Evolutionary conservation across 2,888 invertebrate genomes (phyloP).

Genomic region (Mycogona germanica): DNA sequence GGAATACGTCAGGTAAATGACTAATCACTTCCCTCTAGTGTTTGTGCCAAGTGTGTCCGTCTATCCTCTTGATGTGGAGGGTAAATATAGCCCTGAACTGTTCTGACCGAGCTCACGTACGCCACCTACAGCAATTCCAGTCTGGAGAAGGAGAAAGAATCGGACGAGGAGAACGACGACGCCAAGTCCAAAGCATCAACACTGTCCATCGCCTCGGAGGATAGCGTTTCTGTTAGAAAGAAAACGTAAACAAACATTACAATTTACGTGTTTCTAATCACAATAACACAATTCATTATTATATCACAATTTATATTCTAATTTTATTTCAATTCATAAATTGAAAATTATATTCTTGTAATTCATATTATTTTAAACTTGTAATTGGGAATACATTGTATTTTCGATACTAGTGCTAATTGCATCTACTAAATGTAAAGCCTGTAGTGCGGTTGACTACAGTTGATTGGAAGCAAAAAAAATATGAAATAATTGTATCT

Average conservation of each 20-base stretch:
- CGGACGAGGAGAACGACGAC: constrained; percentile 61
- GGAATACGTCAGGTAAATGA: constrained; percentile 54
- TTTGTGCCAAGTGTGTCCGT: not conserved
- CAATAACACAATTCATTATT: not conserved
- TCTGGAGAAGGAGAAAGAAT: constrained; percentile 44
- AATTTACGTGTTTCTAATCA: not conserved
- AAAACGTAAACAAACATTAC: constrained; percentile 27
- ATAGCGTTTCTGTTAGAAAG: constrained; percentile 40
- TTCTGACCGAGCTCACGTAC: too few species aligned
- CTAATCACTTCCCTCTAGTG: too few species aligned
- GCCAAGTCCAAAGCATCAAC: constrained; percentile 42
- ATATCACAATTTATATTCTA: too few species aligned
- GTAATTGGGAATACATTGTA: not conserved
- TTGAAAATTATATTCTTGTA: too few species aligned
- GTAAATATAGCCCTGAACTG: not conserved
- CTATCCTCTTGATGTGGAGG: not conserved
- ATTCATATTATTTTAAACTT: too few species aligned
- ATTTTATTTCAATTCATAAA: too few species aligned
- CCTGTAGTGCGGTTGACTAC: too few species aligned
- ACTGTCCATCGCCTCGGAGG: constrained; percentile 41
- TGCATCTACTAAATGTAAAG: too few species aligned
- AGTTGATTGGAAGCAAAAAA: too few species aligned
- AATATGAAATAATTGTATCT: too few species aligned
- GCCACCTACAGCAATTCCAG: constrained; percentile 40
- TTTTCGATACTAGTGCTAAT: not conserved